Evolutionary conservation across 2,113 vertebrate genomes (phyloP).

Genomic region (Furnarius figulus): DNA sequence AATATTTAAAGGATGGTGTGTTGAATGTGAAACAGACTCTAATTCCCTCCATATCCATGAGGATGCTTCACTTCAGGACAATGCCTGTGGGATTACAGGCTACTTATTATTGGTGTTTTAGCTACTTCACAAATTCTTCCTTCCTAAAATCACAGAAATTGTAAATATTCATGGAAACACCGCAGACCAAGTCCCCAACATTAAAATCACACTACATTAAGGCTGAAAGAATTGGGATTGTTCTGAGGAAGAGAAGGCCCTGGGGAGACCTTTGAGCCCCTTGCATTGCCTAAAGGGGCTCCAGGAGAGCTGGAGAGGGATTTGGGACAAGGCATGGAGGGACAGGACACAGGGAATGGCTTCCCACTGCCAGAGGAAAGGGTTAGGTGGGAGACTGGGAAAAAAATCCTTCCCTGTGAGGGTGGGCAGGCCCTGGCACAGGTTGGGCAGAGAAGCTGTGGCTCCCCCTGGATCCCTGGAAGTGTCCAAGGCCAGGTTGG

Average conservation of each 20-base stretch:
- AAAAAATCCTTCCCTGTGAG: neutral
- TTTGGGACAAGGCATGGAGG: neutral
- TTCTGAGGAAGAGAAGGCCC: neutral
- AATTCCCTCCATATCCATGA: neutral
- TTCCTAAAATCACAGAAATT: neutral
- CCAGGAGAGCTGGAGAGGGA: neutral
- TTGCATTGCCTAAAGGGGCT: fast-evolving
- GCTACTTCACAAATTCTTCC: neutral
- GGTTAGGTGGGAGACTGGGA: fast-evolving
- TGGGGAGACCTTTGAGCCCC: neutral
- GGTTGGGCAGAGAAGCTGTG: neutral
- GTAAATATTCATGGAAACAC: neutral
- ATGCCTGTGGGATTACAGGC: fast-evolving
- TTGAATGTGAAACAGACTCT: neutral
- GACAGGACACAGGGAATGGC: neutral
- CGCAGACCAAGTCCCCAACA: neutral
- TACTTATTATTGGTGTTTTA: neutral
- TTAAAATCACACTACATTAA: neutral
- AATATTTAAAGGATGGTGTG: neutral
- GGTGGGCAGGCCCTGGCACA: neutral
- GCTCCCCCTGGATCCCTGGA: neutral
- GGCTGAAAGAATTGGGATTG: neutral
- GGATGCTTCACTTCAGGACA: neutral
- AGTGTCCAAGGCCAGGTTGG: neutral
- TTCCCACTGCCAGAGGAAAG: neutral